phyloP scores from a whole-genome alignment of 2,888 invertebrate species.

The Epiblema foenella region DNA sequence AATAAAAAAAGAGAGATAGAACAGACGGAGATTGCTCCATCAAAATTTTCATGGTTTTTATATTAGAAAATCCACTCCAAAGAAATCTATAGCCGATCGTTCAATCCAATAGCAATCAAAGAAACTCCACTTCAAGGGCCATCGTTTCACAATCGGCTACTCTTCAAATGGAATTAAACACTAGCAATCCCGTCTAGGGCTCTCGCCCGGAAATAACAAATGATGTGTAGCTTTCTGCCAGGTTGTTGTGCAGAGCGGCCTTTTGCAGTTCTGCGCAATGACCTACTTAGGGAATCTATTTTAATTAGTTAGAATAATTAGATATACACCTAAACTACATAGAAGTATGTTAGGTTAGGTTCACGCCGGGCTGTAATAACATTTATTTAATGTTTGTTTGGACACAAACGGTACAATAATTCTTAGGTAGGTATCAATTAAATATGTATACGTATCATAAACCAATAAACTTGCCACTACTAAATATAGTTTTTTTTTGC shows the following conservation, averaged over 20 bases:
- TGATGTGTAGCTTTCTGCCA: not conserved
- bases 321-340: too few relatives aligned
- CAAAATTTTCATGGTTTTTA: not conserved
- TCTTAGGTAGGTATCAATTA: too few relatives aligned
- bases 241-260: not conserved
- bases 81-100: not conserved
- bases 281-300: not conserved
- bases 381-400: not conserved
- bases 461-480: too few relatives aligned
- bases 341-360: not conserved
- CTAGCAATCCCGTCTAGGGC: conserved; percentile 27
- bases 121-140: conserved; percentile 20
- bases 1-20: too few relatives aligned
- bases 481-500: not conserved
- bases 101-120: conserved; percentile 24
- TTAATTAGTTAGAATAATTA: not conserved
- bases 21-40: not conserved
- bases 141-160: conserved; percentile 28
- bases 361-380: not conserved
- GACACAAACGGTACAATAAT: too few relatives aligned
- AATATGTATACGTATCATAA: too few relatives aligned
- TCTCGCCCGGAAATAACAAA: conserved; percentile 11
- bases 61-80: not conserved
- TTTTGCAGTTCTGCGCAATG: too few relatives aligned
- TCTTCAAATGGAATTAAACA: conserved; percentile 31